Evolutionary conservation across 1,140 invertebrate species (phyloP), one percentile per base, ranked within the genome.

Genomic region (Chlorops oryzae): DNA sequence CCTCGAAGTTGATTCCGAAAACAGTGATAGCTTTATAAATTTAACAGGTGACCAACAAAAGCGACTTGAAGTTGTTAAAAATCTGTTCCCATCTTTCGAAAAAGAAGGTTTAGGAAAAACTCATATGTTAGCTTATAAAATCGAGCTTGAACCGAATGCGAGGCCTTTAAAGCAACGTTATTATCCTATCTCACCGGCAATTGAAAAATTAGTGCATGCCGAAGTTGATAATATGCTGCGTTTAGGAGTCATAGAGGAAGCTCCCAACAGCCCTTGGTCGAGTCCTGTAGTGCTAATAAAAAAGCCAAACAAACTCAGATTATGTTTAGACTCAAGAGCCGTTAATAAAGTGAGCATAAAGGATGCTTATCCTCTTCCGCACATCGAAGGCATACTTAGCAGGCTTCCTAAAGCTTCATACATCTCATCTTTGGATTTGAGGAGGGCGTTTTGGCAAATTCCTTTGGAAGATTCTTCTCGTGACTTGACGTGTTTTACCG

Each of bases 251-350:
- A 48, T 48, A 18, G 47, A 47, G 22, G 25, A n/a, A n/a, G 44
- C 44, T 20, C 44, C 44, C 23, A 47, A 17, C 35, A 34, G 28
- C 20, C 35, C 44, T 9, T n/a, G n/a, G n/a, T n/a, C n/a, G n/a
- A n/a, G n/a, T n/a, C n/a, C n/a, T n/a, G n/a, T n/a, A n/a, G n/a
- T n/a, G n/a, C n/a, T 66, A 35, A 55, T 62, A 6, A 45, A 49
- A 47, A 65, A 65, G 5, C 55, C 61, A 49, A 52, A 53, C 0
- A 50, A 52, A 39, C n/a, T 50, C 5, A 32, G 62, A 1, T 56
- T 65, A 17, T 68, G 65, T 39, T 44, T 70, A 1, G 59, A 66
- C 50, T 62, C 39, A 44, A 22, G 65, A 10, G 54, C 57, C 15
- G 9, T 65, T 3, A 66, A 69, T 49, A 18, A 20, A 3, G 55